Evolutionary conservation across 2,888 invertebrate species (phyloP), one percentile per base, ranked within the genome.

Genomic region (Ennomos fuscantarius): DNA sequence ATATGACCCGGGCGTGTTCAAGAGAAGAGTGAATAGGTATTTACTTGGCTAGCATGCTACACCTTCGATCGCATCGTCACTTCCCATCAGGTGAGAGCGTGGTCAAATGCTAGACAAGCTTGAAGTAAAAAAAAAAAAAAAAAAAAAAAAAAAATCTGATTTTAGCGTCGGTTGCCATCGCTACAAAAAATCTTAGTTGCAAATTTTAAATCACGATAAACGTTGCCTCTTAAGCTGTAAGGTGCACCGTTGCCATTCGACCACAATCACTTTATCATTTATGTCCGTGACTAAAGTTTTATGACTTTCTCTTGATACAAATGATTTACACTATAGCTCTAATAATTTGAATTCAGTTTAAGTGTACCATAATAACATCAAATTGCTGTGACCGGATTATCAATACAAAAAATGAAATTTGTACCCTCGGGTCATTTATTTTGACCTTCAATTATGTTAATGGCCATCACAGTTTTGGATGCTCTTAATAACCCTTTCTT

Each of bases 301-400:
- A 44, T 36, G 34, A 41, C 61, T 61, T 56, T 61, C 56, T 61
- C 61, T 44, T 12, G 12, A 43, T 61, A 45, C 15, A 43, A 56
- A 33, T 56, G 31, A 56, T 57, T 50, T 53, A 47, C 52, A 49
- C 49, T 36, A 43, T 49, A 36, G 49, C 13, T 56, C 56, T 59
- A 51, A 60, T 43, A 49, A 52, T 59, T 46, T 57, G 49, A 45
- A 63, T 65, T 62, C 45, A 45, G 54, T 62, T 54, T 52, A 61
- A 60, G 54, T 60, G 60, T 63, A 36, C 49, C 42, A 55, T 42
- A 11, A 36, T 63, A 24, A 52, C 45, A 11, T 49, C 9, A 41
- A 50, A 65, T 56, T 51, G 60, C 52, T 32, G 47, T 42, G 54
- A 37, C 60, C 49, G 43, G 36, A 46, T 33, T 55, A 62, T 62